phyloP scores from a whole-genome alignment of 37 sponge, comb jelly and placozoan genomes.

The Aplysina aerophoba region DNA sequence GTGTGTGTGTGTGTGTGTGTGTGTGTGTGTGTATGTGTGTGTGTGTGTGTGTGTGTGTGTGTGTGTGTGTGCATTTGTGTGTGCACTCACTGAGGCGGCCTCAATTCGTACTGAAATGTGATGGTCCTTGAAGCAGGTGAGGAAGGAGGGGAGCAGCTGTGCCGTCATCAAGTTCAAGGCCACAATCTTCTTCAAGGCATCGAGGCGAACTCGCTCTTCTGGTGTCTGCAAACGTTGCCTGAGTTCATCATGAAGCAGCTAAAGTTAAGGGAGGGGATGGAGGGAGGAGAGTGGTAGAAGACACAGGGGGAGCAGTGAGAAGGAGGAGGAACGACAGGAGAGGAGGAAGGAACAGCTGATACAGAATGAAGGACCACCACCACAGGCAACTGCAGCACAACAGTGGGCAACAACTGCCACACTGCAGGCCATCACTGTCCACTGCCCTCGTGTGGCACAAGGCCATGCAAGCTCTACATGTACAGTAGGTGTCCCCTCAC shows the following conservation, averaged over 20 bases:
- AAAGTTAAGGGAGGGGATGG: not conserved
- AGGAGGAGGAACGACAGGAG: too few relatives aligned
- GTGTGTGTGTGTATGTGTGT: not conserved
- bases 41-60: not conserved
- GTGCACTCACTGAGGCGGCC: slow-evolving; percentile 63
- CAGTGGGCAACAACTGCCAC: too few relatives aligned
- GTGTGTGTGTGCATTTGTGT: not conserved
- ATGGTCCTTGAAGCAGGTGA: slow-evolving; percentile 80
- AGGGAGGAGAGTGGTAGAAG: too few relatives aligned
- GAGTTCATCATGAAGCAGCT: slow-evolving; percentile 93
- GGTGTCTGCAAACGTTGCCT: slow-evolving; percentile 47
- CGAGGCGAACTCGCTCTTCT: slow-evolving; percentile 67
- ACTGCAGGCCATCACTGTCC: not conserved
- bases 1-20: not conserved
- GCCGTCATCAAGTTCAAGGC: slow-evolving; percentile 87
- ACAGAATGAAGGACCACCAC: too few relatives aligned
- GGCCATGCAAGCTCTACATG: too few relatives aligned
- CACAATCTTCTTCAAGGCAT: slow-evolving; percentile 86
- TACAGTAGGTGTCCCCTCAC: slow-evolving; percentile 27
- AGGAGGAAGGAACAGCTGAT: too few relatives aligned
- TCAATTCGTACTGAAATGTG: slow-evolving; percentile 80
- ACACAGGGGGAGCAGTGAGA: too few relatives aligned
- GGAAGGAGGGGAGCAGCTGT: slow-evolving; percentile 74
- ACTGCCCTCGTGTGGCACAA: not conserved
- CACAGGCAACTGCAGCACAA: not conserved